A percentile compares a stretch with the other conserved stretches of the same genome.
Conservation (phyloP, 2,888 invertebrate genomes). For the Harmothoe impar region DNA sequence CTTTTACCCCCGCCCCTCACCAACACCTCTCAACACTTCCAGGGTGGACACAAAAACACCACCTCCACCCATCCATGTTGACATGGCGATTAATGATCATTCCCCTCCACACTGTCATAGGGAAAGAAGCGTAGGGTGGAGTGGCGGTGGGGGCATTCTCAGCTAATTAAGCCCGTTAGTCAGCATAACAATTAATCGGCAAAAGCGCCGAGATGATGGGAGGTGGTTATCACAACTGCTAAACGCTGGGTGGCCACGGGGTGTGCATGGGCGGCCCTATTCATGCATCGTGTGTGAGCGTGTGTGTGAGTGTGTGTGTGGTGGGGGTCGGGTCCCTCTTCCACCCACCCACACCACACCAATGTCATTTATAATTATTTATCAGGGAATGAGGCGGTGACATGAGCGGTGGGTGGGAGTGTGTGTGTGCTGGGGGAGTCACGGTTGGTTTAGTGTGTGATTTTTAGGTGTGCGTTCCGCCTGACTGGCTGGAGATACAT, state of each 20-base stretch:
- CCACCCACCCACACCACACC: no score
- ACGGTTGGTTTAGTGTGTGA: no score
- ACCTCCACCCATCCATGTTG: background rate
- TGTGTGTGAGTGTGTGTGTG: background rate
- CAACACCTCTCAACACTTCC: no score
- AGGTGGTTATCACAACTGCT: background rate
- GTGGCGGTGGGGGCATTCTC: background rate
- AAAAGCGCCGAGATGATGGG: background rate
- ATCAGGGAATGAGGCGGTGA: background rate
- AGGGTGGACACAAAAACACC: background rate
- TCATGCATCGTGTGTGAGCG: no score
- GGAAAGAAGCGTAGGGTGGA: background rate
- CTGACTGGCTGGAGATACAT: background rate
- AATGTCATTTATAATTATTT: background rate
- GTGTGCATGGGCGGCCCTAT: no score
- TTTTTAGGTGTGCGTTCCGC: background rate
- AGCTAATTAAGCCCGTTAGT: slow-evolving; percentile 42
- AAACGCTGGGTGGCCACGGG: background rate
- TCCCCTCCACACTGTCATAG: background rate
- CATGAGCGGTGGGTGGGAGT: background rate
- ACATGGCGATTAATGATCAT: slow-evolving; percentile 15
- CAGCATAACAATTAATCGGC: background rate
- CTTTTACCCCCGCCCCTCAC: background rate
- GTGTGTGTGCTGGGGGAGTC: background rate
- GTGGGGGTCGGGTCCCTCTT: background rate